These are phyloP conservation scores for Menidia menidia DNA, from an alignment of 2,797 vertebrate species.

Conservation along the genomic window DNA sequence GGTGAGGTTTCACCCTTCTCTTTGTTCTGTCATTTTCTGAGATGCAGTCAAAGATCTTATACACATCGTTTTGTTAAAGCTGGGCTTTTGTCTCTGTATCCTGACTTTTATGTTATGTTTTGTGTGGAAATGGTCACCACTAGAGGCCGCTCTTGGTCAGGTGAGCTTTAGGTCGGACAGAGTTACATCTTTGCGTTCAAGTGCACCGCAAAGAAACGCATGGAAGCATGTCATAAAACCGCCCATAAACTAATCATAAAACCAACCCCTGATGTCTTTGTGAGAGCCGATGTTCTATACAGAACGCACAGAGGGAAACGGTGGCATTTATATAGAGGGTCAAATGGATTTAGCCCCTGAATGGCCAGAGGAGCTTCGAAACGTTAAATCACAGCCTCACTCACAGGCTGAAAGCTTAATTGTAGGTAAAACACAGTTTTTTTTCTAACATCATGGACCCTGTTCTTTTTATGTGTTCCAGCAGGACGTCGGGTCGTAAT, in stretches of 20 bases:
- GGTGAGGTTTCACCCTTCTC: slow-evolving; percentile 79
- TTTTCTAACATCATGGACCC: too few species aligned
- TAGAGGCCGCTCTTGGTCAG: neutral
- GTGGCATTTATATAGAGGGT: neutral
- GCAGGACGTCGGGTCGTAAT: too few species aligned
- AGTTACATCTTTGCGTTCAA: neutral
- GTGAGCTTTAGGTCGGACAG: neutral
- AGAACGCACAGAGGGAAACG: neutral
- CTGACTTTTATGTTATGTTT: neutral
- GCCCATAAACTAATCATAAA: neutral
- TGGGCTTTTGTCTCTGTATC: neutral
- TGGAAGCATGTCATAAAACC: neutral
- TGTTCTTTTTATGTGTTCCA: too few species aligned
- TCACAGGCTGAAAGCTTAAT: neutral
- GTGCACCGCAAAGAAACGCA: neutral
- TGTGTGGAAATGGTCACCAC: neutral
- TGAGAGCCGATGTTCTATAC: neutral
- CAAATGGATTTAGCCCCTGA: too few species aligned
- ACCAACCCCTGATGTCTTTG: neutral
- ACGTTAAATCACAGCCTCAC: neutral
- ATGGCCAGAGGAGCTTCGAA: neutral
- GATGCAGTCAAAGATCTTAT: too few species aligned
- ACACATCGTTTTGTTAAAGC: neutral
- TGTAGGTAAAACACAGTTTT: too few species aligned
- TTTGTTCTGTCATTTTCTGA: too few species aligned